Evolutionary conservation across 2,113 vertebrate genomes (phyloP), one percentile per base, ranked within the genome.

Genomic region (Cephalopholis sonnerati): DNA sequence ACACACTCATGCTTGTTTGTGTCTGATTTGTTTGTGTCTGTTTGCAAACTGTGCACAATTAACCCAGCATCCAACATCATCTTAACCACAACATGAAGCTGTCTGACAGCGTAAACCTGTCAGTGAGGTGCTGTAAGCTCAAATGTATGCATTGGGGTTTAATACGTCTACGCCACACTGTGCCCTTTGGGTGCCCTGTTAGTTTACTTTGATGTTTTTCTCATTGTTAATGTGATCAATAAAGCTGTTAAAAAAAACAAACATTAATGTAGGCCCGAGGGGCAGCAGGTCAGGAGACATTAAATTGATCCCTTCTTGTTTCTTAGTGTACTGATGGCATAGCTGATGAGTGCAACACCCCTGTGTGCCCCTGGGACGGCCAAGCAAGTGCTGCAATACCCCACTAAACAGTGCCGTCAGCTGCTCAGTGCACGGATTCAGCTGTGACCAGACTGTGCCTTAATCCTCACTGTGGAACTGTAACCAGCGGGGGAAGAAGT

Each of bases 381-480:
- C 76, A 71, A 55, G 59, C 29, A n/a, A 81, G 58, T 68, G 55
- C 51, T 67, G 29, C 29, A 29, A 59, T 64, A 66, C 72, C 4
- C 39, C 66, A 24, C 32, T 83, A 55, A 87, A 84, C 67, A 39
- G 66, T 53, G 54, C 39, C 27, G 54, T 84, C 53, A 4, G 36
- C 54, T 48, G 63, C 44, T 85, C 71, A 82, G 12, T n/a, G 50
- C 65, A 36, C n/a, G 29, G 54, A 72, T 46, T 32, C 70, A 71
- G 54, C 68, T 74, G 74, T 74, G 58, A 65, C 53, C 69, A 64
- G 24, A 4, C 69, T 11, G 24, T n/a, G 27, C 74, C 29, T 48
- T 62, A 13, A 64, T 63, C 32, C 54, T 46, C 72, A 59, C 50
- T 0, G 22, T 71, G 50, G 25, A 32, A 4, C 54, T 51, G 36